Conservation (phyloP, 1,140 invertebrate genomes). For the Trichomalopsis sarcophagae region DNA sequence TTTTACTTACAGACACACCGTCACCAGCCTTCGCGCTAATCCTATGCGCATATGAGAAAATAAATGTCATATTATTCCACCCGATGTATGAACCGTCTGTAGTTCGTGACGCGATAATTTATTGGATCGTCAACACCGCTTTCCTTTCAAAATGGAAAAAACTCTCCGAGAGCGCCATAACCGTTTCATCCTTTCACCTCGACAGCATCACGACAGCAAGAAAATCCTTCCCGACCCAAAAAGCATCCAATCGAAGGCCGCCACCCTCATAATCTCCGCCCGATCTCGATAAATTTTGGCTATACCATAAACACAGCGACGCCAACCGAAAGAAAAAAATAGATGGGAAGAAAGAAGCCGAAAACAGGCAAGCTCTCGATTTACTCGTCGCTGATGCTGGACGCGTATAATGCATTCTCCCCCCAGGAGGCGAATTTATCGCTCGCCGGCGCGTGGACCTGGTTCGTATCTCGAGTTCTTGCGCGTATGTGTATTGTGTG, state of each 20-base stretch:
- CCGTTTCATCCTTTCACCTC: not conserved
- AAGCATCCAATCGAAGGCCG: not conserved
- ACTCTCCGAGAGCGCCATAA: not conserved
- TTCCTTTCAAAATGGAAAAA: not conserved
- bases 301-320: not conserved
- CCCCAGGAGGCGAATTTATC: conserved; percentile 8
- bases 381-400: not conserved
- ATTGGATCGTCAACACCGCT: not conserved
- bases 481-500: not conserved
- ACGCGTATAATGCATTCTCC: conserved; percentile 15
- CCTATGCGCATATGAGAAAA: too few relatives aligned
- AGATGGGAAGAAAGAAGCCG: not conserved
- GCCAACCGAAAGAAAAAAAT: not conserved
- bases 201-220: not conserved
- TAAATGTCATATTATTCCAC: not conserved
- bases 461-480: not conserved
- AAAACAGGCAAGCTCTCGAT: conserved; percentile 14
- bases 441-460: not conserved
- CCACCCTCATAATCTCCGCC: not conserved
- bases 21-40: too few relatives aligned
- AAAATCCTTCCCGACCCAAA: not conserved
- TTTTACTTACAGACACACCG: too few relatives aligned
- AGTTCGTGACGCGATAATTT: not conserved
- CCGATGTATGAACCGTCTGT: not conserved
- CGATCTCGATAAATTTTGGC: not conserved